These are phyloP conservation scores for Grapholita molesta DNA, from an alignment of 1,140 invertebrate species.

Conservation along the genomic window DNA sequence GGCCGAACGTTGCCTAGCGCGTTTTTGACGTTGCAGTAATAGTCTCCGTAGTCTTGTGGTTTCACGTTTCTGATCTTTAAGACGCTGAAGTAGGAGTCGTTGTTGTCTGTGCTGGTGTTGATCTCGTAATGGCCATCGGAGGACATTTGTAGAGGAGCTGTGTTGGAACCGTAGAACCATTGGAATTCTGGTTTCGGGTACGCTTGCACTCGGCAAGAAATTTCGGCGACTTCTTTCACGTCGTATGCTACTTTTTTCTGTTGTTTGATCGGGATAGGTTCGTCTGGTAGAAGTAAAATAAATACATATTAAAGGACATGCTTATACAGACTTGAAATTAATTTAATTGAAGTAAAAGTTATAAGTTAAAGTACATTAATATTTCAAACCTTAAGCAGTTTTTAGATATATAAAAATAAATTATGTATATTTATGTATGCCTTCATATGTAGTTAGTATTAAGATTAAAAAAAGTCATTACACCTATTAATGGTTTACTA, in stretches of 20 bases:
- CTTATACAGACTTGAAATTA: neutral
- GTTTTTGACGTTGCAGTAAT: conserved; percentile 91
- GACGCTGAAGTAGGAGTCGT: conserved; percentile 91
- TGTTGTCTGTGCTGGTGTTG: conserved; percentile 87
- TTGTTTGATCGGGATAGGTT: conserved; percentile 90
- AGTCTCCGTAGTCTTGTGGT: conserved; percentile 92
- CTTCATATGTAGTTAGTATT: too few species aligned
- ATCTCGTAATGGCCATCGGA: conserved; percentile 93
- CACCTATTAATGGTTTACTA: too few species aligned
- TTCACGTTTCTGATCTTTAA: conserved; percentile 87
- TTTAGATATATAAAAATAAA: too few species aligned
- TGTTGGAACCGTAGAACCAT: conserved; percentile 90
- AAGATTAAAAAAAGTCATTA: too few species aligned
- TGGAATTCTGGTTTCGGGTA: conserved; percentile 95
- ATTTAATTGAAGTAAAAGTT: neutral
- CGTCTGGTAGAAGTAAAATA: conserved; percentile 79
- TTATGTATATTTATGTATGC: too few species aligned
- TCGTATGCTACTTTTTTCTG: conserved; percentile 95
- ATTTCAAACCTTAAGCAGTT: too few species aligned
- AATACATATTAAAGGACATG: neutral
- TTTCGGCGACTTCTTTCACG: conserved; percentile 88
- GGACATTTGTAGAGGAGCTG: conserved; percentile 84
- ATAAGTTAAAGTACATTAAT: too few species aligned
- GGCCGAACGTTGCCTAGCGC: conserved; percentile 86
- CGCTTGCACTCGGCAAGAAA: conserved; percentile 93